Base-by-base conservation (phyloP, 2,888 invertebrate species). In the Halocaridina rubra region DNA sequence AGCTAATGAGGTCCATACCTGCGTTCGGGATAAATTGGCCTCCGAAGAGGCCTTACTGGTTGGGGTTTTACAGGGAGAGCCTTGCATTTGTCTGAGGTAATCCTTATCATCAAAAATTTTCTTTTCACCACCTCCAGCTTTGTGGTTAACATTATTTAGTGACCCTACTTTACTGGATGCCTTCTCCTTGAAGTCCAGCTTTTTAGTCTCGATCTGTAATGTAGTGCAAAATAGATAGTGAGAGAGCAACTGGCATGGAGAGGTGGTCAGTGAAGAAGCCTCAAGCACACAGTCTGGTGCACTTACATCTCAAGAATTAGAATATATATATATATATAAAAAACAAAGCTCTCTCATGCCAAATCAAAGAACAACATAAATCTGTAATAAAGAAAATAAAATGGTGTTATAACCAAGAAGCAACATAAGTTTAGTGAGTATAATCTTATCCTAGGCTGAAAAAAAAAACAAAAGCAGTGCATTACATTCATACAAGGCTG, bases 41-140 rank as follows among this genome's bases (percentile, higher is more conserved):
- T 85, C 77, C 1, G 84, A 85, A 1, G 84, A 82, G 27, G 80
- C 59, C 77, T 85, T 32, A 80, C 87, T 88, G 53, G 87, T 85
- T n/a, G 87, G 82, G 5, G 87, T 88, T 53, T 86, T 84, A 64
- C 87, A 85, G 5, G 87, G 87, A 16, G 86, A 86, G n/a, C 82
- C 77, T 39, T 82, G 80, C 88, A 89, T 93, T 92, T 96, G 96
- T 92, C 95, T 95, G 91, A 96, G 93, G 93, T 97, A 97, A 88
- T 95, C 95, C 92, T 95, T 96, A 92, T 97, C 97, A 91, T 97
- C 96, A 91, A 96, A 97, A 90, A 97, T 97, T 93, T 97, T 97
- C 92, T 96, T 95, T 89, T 97, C 96, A 72, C 98, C 98, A 88
- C 98, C 98, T 89, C 97, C 96, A 29, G 97, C 96, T 89, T 94